Evolutionary conservation across 2,888 invertebrate species (phyloP).

Genomic region (Chalcosyrphus nemorum): DNA sequence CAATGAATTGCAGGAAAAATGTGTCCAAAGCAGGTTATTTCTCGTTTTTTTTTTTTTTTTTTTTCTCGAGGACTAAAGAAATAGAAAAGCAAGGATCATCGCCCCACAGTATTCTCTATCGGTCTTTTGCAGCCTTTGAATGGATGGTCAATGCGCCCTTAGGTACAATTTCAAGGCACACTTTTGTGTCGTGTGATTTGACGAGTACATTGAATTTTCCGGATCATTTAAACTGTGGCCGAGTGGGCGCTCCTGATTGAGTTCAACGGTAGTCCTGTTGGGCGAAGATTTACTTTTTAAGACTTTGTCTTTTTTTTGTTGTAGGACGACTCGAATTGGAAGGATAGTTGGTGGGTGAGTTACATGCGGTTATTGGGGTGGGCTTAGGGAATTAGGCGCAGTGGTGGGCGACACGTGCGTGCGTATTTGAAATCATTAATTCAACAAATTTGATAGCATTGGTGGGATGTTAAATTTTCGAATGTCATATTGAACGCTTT

Average conservation of each 20-base stretch:
- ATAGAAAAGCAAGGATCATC: conserved; percentile 38
- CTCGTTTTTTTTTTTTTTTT: neutral
- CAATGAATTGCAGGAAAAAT: conserved; percentile 63
- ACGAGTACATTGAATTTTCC: conserved; percentile 65
- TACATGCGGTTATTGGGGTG: neutral
- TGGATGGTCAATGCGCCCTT: conserved; percentile 28
- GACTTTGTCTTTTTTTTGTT: conserved; percentile 18
- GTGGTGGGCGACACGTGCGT: conserved; percentile 11
- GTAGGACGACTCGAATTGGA: neutral
- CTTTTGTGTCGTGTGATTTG: conserved; percentile 47
- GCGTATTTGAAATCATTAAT: neutral
- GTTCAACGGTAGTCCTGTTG: conserved; percentile 12
- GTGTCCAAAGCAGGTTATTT: conserved; percentile 41
- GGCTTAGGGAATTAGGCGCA: neutral
- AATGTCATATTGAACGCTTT: no score
- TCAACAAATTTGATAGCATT: no score
- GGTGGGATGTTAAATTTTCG: no score
- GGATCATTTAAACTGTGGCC: conserved; percentile 54
- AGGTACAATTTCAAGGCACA: conserved; percentile 43
- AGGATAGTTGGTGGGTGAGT: neutral
- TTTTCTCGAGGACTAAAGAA: conserved; percentile 30
- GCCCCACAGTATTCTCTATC: conserved; percentile 18
- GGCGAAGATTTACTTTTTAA: neutral
- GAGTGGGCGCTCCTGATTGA: conserved; percentile 50
- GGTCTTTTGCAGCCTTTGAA: conserved; percentile 17